Conservation (phyloP, 2,888 invertebrate genomes). For the Limenitis camilla region DNA sequence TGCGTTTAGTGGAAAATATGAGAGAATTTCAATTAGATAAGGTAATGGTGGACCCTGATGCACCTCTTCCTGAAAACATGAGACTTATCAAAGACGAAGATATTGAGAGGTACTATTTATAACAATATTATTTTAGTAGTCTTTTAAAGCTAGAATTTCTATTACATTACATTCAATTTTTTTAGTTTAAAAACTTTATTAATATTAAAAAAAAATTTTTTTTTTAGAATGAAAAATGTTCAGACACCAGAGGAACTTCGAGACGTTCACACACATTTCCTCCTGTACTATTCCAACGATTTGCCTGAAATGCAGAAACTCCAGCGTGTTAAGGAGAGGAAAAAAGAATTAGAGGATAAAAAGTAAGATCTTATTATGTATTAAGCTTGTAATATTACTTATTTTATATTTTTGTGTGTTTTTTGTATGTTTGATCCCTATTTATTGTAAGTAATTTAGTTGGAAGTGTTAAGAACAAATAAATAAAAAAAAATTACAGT, state of each 20-base stretch:
- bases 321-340: conserved; percentile 78
- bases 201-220: neutral
- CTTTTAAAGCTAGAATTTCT: neutral
- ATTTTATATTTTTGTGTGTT: too few relatives aligned
- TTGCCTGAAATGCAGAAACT: conserved; percentile 88
- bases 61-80: conserved; percentile 87
- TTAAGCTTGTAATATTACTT: conserved; percentile 36
- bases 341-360: conserved; percentile 74
- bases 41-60: conserved; percentile 86
- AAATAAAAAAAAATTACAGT: too few relatives aligned
- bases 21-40: conserved; percentile 89
- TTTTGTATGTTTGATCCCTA: too few relatives aligned
- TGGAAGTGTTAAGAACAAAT: too few relatives aligned
- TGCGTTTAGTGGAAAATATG: conserved; percentile 92
- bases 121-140: neutral
- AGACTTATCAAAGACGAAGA: conserved; percentile 90
- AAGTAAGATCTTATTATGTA: conserved; percentile 39
- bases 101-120: conserved; percentile 76
- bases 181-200: neutral
- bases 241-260: conserved; percentile 93
- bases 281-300: conserved; percentile 91
- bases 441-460: too few relatives aligned
- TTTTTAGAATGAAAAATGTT: conserved; percentile 76
- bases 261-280: conserved; percentile 94
- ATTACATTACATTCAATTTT: too few relatives aligned